Evolutionary conservation across 2,797 vertebrate genomes (phyloP).

Genomic region (Chaetophractus vellerosus): DNA sequence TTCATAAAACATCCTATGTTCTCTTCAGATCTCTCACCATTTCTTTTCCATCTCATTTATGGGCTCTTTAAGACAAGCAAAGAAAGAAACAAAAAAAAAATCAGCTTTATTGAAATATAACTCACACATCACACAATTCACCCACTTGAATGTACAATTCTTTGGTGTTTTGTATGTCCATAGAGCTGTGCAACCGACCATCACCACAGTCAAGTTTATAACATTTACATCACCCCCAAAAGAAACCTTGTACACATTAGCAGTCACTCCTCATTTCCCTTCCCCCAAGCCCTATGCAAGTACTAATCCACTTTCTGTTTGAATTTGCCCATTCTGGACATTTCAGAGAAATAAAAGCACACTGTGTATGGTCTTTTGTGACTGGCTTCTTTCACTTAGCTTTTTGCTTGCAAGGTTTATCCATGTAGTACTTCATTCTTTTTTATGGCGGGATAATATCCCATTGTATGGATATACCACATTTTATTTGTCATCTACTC

Average conservation of each 20-base stretch:
- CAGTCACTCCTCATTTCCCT: neutral
- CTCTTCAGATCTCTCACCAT: neutral
- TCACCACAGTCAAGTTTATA: neutral
- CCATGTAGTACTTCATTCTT: constrained; percentile 9
- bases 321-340: neutral
- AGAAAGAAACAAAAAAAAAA: no score
- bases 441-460: neutral
- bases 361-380: neutral
- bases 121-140: neutral
- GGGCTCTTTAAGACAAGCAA: neutral
- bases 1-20: neutral
- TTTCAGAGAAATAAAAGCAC: neutral
- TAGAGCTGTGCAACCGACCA: neutral
- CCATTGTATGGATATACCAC: neutral
- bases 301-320: neutral
- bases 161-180: neutral
- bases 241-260: neutral
- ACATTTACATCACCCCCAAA: neutral
- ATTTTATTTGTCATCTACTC: neutral
- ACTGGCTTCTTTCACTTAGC: neutral
- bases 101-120: neutral
- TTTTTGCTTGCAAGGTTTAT: neutral
- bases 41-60: neutral
- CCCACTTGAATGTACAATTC: neutral
- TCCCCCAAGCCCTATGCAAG: neutral